These are phyloP conservation scores for Sebastes diploproa DNA, from an alignment of 2,797 vertebrate genomes.

Conservation along the genomic window DNA sequence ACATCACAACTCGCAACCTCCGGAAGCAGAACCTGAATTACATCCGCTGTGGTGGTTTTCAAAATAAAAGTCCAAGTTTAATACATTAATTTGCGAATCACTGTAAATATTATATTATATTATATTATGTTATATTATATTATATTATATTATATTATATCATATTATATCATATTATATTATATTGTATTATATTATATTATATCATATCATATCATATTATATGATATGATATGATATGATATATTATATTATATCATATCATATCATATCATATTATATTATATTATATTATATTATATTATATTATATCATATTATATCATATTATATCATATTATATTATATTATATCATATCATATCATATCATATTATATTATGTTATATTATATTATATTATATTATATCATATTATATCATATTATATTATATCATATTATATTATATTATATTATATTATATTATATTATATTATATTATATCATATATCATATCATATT, in stretches of 20 bases:
- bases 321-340: no score
- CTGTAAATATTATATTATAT: not conserved
- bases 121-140: not conserved
- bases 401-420: accelerated
- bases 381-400: accelerated
- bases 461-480: accelerated
- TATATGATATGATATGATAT: no score
- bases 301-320: no score
- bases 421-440: accelerated
- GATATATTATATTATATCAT: accelerated
- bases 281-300: no score
- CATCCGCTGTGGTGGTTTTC: not conserved
- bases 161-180: accelerated
- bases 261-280: not conserved
- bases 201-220: accelerated
- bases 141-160: accelerated
- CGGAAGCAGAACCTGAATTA: not conserved
- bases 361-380: accelerated
- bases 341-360: accelerated
- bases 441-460: accelerated
- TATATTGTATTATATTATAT: no score
- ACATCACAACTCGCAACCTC: not conserved
- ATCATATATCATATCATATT: no score
- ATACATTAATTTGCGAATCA: not conserved
- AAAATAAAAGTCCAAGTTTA: constrained; percentile 15